Conservation (phyloP, 2,797 vertebrate species). For the Mycteria americana region DNA sequence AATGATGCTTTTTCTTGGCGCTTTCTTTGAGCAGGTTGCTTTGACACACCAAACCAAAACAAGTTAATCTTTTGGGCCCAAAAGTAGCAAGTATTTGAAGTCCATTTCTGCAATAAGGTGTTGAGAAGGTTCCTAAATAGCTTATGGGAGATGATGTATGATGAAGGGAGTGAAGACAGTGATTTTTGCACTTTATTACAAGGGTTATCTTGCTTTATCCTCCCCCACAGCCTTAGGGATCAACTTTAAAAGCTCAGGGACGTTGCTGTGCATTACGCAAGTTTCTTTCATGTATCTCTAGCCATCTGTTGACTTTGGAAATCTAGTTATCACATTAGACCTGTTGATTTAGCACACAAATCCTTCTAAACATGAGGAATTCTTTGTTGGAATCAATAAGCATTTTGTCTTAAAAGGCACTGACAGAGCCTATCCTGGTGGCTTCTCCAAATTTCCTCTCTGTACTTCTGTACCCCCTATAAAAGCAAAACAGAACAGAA, state of each 20-base stretch:
- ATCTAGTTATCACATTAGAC: not conserved
- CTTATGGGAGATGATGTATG: not conserved
- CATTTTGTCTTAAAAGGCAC: not conserved
- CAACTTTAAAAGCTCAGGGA: not conserved
- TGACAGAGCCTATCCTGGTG: not conserved
- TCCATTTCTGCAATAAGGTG: not conserved
- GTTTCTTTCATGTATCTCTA: not conserved
- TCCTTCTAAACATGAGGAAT: not conserved
- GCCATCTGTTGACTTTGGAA: not conserved
- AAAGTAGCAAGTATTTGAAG: not conserved
- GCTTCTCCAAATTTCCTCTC: not conserved
- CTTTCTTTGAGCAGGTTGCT: not conserved
- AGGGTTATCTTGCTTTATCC: not conserved
- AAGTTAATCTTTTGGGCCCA: not conserved
- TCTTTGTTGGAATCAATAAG: not conserved
- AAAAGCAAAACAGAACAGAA: not conserved
- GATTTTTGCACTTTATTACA: not conserved
- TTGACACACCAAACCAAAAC: not conserved
- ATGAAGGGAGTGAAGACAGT: not conserved
- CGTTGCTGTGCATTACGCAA: not conserved
- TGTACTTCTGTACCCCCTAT: not conserved
- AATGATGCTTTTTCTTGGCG: not conserved
- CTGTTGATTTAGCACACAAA: not conserved
- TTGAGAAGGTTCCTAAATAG: not conserved
- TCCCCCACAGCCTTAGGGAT: not conserved